A percentile compares a stretch with the other conserved stretches of the same genome.
phyloP scores from a whole-genome alignment of 2,113 vertebrate genomes.

The Columba livia region DNA sequence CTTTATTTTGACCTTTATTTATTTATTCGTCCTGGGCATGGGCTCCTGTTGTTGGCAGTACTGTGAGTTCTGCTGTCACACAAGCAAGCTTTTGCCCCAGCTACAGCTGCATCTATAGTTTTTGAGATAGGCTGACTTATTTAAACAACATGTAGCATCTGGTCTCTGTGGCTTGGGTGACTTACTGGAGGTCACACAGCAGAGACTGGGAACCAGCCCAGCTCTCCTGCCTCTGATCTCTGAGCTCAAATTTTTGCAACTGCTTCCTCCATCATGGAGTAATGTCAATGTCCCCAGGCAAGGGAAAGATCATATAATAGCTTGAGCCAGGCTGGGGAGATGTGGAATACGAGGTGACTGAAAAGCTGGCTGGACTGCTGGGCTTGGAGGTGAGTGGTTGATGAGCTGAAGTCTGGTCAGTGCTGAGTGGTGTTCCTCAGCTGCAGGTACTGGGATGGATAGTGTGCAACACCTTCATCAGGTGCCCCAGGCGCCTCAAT shows the following conservation, averaged over 20 bases:
- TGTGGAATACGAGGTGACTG: neutral
- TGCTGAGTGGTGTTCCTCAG: neutral
- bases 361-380: neutral
- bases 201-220: conserved; percentile 27
- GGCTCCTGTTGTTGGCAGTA: neutral
- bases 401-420: neutral
- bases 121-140: neutral
- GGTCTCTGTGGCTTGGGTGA: conserved; percentile 3
- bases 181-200: conserved; percentile 13
- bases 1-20: neutral
- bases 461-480: neutral
- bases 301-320: neutral
- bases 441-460: neutral
- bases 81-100: neutral
- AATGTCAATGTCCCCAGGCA: neutral
- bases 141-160: conserved; percentile 17
- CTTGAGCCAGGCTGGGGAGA: neutral
- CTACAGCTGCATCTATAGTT: neutral
- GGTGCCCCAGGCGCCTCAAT: neutral
- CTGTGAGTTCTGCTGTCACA: conserved; percentile 16
- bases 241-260: neutral
- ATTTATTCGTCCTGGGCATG: neutral
- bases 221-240: conserved; percentile 8
- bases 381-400: neutral
- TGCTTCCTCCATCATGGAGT: neutral